Evolutionary conservation across 37 sponge, comb jelly and placozoan genomes (phyloP), one percentile per base, ranked within the genome.

Genomic region (Amphimedon queenslandica): DNA sequence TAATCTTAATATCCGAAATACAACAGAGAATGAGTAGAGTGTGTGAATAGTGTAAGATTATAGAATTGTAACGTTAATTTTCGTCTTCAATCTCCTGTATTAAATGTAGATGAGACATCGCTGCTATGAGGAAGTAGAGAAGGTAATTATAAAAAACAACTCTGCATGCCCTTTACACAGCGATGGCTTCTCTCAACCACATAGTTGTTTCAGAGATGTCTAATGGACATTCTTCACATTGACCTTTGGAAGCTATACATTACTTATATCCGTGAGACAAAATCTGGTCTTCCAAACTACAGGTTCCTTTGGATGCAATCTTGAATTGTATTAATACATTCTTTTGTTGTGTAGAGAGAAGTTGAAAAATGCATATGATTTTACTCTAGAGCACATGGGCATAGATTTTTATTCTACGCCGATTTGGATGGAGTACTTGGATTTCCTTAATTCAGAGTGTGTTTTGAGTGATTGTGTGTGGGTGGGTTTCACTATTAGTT

Each of bases 171-270:
- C 23, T 65, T 28, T 66, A 21, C 57, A 40, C 74, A 63, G 6
- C 66, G 73, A 28, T 2, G 20, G 40, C 47, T n/a, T 69, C 25
- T 37, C 2, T 2, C 4, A 13, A 11, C 39, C 29, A 20, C 41
- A 1, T 77, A 94, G 92, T 67, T 98, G 37, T 98, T 98, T 42
- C 95, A 92, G 60, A 75, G 90, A 13, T 94, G 90, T 71, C 80
- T 98, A 70, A 72, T 94, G 78, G 80, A 79, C 8, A 87, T 98
- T n/a, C 80, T 98, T 42, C 73, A 77, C 65, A 67, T 94, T 66
- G 99, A 98, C 61, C 83, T 98, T 40, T 98, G 99, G 95, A 88
- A 82, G 61, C 86, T 84, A 64, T 98, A 98, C 78, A 79, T 98
- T n/a, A 72, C 79, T 4, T 98, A 98, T 53, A 93, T 98, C 36